Percentiles rank a stretch among this genome's conserved stretches.
These are phyloP conservation scores for Ambastaia sidthimunki DNA, from an alignment of 2,797 vertebrate genomes.

Conservation along the genomic window DNA sequence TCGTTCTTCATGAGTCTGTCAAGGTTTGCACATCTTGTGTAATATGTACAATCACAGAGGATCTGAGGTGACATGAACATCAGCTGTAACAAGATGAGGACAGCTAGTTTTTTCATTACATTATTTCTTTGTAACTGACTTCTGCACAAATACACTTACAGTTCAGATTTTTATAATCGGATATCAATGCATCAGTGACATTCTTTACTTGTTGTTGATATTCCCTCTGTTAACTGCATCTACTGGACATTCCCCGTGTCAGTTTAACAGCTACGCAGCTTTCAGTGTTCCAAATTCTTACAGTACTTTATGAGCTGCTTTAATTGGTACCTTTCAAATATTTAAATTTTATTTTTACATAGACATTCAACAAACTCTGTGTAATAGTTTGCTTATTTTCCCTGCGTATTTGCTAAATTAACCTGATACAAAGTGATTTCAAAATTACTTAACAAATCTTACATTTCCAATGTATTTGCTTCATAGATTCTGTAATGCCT, in stretches of 20 bases:
- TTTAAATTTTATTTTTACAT: no score
- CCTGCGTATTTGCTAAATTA: background rate
- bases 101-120: background rate
- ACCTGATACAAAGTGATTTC: background rate
- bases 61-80: background rate
- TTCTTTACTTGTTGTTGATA: background rate
- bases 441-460: background rate
- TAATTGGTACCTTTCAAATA: no score
- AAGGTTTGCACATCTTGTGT: conserved; percentile 1
- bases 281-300: background rate
- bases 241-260: background rate
- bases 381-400: background rate
- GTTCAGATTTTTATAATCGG: conserved; percentile 13
- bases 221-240: background rate
- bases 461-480: background rate
- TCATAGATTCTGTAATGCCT: background rate
- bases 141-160: background rate
- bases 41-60: background rate
- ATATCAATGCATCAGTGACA: background rate
- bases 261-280: background rate
- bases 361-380: background rate
- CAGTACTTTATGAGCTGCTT: background rate
- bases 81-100: background rate
- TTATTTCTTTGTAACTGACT: background rate
- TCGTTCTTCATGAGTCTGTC: background rate